Conservation (phyloP, 2,797 vertebrate species). For the Poeciliopsis gracilis region DNA sequence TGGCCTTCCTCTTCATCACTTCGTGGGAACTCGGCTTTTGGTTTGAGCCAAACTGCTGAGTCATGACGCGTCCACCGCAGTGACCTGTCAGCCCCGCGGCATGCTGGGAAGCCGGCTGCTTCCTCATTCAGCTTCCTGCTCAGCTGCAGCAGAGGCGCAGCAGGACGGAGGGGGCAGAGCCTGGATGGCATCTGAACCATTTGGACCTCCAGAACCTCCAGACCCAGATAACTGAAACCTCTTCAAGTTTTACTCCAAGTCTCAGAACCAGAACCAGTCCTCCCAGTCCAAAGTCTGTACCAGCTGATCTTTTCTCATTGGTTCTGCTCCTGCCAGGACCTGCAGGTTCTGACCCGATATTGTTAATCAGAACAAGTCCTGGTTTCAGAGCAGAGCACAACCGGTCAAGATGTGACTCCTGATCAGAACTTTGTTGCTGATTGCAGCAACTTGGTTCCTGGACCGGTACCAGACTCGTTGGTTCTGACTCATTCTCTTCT, state of each 20-base stretch:
- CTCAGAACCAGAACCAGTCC: background rate
- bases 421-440: background rate
- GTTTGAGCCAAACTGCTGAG: slow-evolving; percentile 42
- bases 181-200: background rate
- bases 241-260: background rate
- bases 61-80: slow-evolving; percentile 47
- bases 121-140: slow-evolving; percentile 7
- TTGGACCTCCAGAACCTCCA: background rate
- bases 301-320: background rate
- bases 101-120: slow-evolving; percentile 49
- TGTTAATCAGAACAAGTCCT: background rate
- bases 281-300: background rate
- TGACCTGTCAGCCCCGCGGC: slow-evolving; percentile 53
- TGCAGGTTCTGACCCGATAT: background rate
- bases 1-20: slow-evolving; percentile 15
- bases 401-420: background rate
- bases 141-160: background rate
- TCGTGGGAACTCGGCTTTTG: slow-evolving; percentile 33
- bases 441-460: background rate
- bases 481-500: background rate
- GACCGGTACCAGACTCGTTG: background rate
- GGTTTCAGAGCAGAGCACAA: background rate
- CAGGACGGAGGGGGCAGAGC: background rate
- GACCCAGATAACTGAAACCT: background rate
- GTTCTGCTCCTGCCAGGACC: background rate